phyloP scores from a whole-genome alignment of 2,888 invertebrate species.

The Erebia aethiops region DNA sequence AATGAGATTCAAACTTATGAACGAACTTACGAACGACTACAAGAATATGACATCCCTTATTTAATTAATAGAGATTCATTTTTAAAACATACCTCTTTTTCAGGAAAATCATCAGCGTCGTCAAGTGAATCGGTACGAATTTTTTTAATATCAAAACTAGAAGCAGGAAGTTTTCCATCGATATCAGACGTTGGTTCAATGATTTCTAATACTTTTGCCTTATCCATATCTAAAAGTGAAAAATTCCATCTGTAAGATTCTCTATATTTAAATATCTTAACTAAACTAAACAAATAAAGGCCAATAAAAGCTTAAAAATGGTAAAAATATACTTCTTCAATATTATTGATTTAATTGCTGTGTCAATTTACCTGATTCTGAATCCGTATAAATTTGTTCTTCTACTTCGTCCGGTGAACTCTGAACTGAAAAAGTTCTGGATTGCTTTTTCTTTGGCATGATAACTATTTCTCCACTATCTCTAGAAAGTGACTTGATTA shows the following conservation, averaged over 20 bases:
- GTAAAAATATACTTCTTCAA: no score
- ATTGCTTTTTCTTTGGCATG: constrained; percentile 77
- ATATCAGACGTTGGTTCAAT: constrained; percentile 76
- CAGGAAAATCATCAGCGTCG: constrained; percentile 80
- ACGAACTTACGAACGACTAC: no score
- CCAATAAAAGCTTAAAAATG: no score
- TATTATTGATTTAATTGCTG: background rate
- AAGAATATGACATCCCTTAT: no score
- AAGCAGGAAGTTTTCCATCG: constrained; percentile 63
- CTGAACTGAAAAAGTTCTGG: constrained; percentile 77
- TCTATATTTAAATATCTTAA: background rate
- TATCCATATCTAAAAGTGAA: constrained; percentile 73
- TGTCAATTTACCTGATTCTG: constrained; percentile 71
- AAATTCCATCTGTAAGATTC: background rate
- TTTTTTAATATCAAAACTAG: constrained; percentile 76
- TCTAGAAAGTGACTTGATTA: constrained; percentile 75
- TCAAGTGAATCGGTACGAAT: constrained; percentile 78
- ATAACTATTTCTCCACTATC: constrained; percentile 77
- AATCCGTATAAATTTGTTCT: constrained; percentile 80
- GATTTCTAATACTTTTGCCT: constrained; percentile 79
- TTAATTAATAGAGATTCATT: background rate
- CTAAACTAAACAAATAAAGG: no score
- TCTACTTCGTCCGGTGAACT: constrained; percentile 81
- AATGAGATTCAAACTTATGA: no score
- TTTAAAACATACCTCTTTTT: constrained; percentile 67